phyloP scores from a whole-genome alignment of 2,113 vertebrate species.

The Crotalus tigris region DNA sequence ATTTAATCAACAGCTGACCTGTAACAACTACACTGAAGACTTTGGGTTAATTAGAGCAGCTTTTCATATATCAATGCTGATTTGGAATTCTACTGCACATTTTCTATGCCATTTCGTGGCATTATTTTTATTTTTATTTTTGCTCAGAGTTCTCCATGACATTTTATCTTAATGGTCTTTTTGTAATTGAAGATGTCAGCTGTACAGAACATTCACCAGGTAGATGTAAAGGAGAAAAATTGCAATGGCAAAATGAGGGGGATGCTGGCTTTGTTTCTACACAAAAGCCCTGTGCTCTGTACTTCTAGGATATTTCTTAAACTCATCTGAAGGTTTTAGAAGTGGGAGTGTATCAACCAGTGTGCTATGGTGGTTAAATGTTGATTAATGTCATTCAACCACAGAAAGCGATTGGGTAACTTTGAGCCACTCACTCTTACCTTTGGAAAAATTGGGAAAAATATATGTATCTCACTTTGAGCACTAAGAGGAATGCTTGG shows the following conservation, averaged over 20 bases:
- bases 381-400: neutral
- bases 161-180: neutral
- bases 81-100: neutral
- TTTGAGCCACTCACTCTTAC: neutral
- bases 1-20: conserved; percentile 1
- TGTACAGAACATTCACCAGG: neutral
- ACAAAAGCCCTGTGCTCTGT: neutral
- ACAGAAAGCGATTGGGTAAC: neutral
- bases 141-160: neutral
- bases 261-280: neutral
- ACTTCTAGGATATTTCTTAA: neutral
- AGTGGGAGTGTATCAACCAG: neutral
- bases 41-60: neutral
- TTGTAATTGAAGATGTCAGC: neutral
- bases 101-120: neutral
- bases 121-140: neutral
- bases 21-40: neutral
- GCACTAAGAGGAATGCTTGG: neutral
- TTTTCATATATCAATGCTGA: neutral
- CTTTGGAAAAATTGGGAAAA: neutral
- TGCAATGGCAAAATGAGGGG: neutral
- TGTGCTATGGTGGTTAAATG: neutral
- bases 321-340: neutral
- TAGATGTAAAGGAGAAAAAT: neutral
- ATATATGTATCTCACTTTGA: neutral